Percentiles rank a stretch among this genome's conserved stretches.
phyloP scores from a whole-genome alignment of 1,140 invertebrate genomes.

The Temnothorax longispinosus region DNA sequence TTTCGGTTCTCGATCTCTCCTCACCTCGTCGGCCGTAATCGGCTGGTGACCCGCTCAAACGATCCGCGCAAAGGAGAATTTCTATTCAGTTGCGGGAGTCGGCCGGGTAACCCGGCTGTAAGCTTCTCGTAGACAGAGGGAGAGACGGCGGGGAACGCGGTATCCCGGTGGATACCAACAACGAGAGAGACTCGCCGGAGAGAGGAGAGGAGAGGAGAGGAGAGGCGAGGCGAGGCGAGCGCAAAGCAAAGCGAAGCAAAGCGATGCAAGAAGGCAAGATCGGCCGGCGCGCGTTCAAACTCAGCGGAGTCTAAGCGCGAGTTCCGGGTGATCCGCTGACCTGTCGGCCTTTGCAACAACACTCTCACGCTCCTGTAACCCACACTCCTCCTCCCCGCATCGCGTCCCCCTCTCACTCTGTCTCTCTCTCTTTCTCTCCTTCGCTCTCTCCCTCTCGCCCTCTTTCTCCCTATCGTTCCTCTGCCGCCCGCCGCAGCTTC shows the following conservation, averaged over 20 bases:
- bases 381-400: slow-evolving; percentile 84
- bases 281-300: slow-evolving; percentile 81
- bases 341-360: slow-evolving; percentile 86
- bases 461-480: slow-evolving; percentile 51
- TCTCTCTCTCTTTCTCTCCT: slow-evolving; percentile 61
- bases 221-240: slow-evolving; percentile 56
- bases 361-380: slow-evolving; percentile 87
- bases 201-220: slow-evolving; percentile 60
- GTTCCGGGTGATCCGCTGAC: slow-evolving; percentile 86
- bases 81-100: slow-evolving; percentile 49
- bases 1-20: slow-evolving; percentile 4
- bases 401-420: slow-evolving; percentile 76
- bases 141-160: slow-evolving; percentile 62
- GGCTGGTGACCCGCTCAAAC: slow-evolving; percentile 12
- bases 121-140: slow-evolving; percentile 58
- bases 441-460: slow-evolving; percentile 54
- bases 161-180: slow-evolving; percentile 42
- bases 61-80: slow-evolving; percentile 46
- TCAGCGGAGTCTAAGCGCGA: slow-evolving; percentile 85
- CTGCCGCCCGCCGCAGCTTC: slow-evolving; percentile 38
- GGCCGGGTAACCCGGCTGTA: slow-evolving; percentile 40
- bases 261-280: slow-evolving; percentile 79
- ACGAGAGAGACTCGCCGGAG: slow-evolving; percentile 57
- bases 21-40: slow-evolving; percentile 27
- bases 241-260: slow-evolving; percentile 68